Conservation (phyloP, 2,113 vertebrate species). For the Ranitomeya variabilis region DNA sequence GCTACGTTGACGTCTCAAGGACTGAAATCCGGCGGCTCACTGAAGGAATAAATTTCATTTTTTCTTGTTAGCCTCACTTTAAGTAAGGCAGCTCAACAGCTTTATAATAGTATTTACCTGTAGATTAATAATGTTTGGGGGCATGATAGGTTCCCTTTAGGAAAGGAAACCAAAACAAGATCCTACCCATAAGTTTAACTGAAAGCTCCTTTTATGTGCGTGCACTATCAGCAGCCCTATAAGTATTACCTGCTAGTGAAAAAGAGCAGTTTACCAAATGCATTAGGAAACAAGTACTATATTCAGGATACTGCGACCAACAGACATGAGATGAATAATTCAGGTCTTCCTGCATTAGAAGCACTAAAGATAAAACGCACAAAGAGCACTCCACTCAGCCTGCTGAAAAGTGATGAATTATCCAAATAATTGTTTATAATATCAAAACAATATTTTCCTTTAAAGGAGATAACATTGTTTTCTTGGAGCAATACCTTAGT, state of each 20-base stretch:
- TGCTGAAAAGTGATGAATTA: conserved; percentile 65
- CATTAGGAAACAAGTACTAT: conserved; percentile 73
- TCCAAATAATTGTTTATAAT: conserved; percentile 63
- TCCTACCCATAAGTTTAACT: conserved; percentile 10
- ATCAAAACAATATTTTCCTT: conserved; percentile 61
- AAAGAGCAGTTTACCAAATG: conserved; percentile 64
- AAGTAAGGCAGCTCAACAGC: no score
- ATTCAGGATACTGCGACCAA: conserved; percentile 65
- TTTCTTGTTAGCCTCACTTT: no score
- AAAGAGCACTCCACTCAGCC: conserved; percentile 65
- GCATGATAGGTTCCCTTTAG: not conserved
- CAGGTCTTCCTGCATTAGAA: conserved; percentile 66
- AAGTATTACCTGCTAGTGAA: conserved; percentile 63
- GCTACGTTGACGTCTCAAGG: no score
- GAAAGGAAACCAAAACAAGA: not conserved
- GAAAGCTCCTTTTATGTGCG: conserved; percentile 39
- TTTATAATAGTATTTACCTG: no score
- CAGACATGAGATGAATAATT: conserved; percentile 70
- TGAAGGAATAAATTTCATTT: no score
- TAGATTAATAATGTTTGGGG: no score
- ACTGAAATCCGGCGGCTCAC: no score
- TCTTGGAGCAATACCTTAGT: conserved; percentile 64
- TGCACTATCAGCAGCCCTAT: conserved; percentile 19
- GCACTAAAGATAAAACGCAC: conserved; percentile 62
- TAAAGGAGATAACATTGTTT: conserved; percentile 62